Percentiles rank a stretch among this genome's conserved stretches.
phyloP scores from a whole-genome alignment of 2,888 invertebrate species.

The Mesorhabditis spiculigera region DNA sequence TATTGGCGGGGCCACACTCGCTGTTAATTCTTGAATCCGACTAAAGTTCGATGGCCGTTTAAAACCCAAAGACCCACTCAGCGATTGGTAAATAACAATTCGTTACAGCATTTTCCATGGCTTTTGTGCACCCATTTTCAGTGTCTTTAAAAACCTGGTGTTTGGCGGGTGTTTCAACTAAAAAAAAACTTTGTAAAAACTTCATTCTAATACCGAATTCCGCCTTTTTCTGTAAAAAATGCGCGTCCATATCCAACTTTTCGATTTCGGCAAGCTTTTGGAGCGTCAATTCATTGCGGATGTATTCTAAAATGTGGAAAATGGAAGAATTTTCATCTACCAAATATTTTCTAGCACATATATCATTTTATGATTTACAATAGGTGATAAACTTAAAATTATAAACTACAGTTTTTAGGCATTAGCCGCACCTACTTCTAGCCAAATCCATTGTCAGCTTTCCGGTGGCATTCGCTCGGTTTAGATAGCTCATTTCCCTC shows the following conservation, averaged over 20 bases:
- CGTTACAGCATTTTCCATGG: neutral
- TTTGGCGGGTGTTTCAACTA: neutral
- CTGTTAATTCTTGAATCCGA: neutral
- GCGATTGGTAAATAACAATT: conserved; percentile 3
- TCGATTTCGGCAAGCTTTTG: too few species aligned
- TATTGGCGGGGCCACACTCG: neutral
- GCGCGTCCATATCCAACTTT: too few species aligned
- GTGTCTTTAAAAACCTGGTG: too few species aligned
- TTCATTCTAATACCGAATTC: neutral
- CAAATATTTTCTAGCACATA: too few species aligned
- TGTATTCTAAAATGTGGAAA: too few species aligned
- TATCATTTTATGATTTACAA: too few species aligned
- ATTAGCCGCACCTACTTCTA: neutral
- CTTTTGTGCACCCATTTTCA: neutral
- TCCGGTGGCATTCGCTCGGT: neutral
- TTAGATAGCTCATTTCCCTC: neutral
- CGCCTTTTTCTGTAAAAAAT: neutral
- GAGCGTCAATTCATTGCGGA: too few species aligned
- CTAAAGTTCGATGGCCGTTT: neutral
- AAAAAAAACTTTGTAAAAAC: neutral
- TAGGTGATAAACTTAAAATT: too few species aligned
- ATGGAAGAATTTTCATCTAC: too few species aligned
- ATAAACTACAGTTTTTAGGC: too few species aligned
- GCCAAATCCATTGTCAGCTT: neutral
- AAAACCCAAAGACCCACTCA: neutral